Base-by-base conservation (phyloP, 2,113 vertebrate genomes). In the Hiodon tergisus region DNA sequence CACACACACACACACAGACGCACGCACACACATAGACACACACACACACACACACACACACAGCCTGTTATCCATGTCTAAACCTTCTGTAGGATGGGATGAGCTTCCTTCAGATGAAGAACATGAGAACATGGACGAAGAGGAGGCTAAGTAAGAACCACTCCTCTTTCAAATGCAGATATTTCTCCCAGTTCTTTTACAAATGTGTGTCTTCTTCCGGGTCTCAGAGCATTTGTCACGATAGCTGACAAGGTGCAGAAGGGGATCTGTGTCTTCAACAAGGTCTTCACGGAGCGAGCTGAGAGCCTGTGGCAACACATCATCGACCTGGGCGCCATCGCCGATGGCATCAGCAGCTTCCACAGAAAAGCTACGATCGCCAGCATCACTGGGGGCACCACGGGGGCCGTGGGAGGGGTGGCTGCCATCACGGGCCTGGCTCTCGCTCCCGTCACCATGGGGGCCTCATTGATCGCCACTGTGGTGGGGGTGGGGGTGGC, bases 231-330 rank as follows among this genome's bases (percentile, higher is more conserved):
- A 0, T 90, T 91, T 75, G 81, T 71, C 48, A n/a, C 77, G 52
- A 77, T 90, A 72, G 88, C 89, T 0, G 82, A 88, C 17, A 90
- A 90, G 74, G 88, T 93, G 5, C 70, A 88, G 2, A 79, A 67
- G 0, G 89, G 88, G 63, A 85, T 93, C 16, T 83, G 82, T 0
- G 80, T 92, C 72, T 93, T 90, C 83, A 85, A 90, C 80, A 90
- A 90, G 71, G 61, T 87, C 48, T 92, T 92, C 84, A 88, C 77
- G 0, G 91, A 92, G 78, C 86, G 81, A 0, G 89, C 88, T 0
- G 91, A 93, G 84, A 59, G 81, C 59, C 88, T 93, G n/a, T 92
- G 88, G 86, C 86, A 88, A 78, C 82, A 85, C 54, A 67, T 91
- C 72, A 77, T 87, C 47, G 16, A 3, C 8, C 87, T 93, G 2